A percentile compares a stretch with the other conserved stretches of the same genome.
Conservation (phyloP, 2,797 vertebrate genomes). For the Cryptoprocta ferox region DNA sequence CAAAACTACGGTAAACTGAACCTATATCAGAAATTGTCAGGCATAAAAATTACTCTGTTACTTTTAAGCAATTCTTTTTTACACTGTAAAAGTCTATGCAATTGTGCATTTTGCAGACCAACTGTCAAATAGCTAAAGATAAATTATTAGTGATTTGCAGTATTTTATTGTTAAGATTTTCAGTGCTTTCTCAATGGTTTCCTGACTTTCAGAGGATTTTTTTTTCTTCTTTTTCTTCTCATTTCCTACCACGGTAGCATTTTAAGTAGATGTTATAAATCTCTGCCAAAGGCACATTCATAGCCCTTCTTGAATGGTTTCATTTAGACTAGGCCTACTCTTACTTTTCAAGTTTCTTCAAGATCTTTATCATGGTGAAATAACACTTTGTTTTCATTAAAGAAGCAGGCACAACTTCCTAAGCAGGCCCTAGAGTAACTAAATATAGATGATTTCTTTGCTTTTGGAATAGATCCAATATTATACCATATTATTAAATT, state of each 20-base stretch:
- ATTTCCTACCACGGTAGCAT: constrained; percentile 77
- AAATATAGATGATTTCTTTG: constrained; percentile 59
- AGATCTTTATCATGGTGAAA: constrained; percentile 70
- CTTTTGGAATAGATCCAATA: constrained; percentile 50
- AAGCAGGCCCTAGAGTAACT: constrained; percentile 40
- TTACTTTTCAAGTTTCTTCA: constrained; percentile 67
- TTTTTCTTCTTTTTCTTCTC: constrained; percentile 65
- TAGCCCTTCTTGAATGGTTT: constrained; percentile 75
- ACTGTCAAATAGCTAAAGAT: constrained; percentile 27
- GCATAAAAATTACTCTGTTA: neutral
- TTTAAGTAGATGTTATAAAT: constrained; percentile 79
- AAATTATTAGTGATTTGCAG: constrained; percentile 9
- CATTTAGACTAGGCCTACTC: constrained; percentile 63
- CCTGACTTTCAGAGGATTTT: constrained; percentile 64
- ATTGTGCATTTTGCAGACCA: constrained; percentile 6
- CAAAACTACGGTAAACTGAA: constrained; percentile 20
- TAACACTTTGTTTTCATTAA: constrained; percentile 75
- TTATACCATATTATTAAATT: neutral
- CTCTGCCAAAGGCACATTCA: constrained; percentile 81
- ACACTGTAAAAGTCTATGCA: neutral
- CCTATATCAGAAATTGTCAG: constrained; percentile 2
- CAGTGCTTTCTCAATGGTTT: constrained; percentile 56
- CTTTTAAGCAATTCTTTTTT: constrained; percentile 51
- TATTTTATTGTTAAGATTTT: constrained; percentile 61
- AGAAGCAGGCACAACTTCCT: constrained; percentile 17